Evolutionary conservation across 2,888 invertebrate species (phyloP), one percentile per base, ranked within the genome.

Genomic region (Nomada flava): DNA sequence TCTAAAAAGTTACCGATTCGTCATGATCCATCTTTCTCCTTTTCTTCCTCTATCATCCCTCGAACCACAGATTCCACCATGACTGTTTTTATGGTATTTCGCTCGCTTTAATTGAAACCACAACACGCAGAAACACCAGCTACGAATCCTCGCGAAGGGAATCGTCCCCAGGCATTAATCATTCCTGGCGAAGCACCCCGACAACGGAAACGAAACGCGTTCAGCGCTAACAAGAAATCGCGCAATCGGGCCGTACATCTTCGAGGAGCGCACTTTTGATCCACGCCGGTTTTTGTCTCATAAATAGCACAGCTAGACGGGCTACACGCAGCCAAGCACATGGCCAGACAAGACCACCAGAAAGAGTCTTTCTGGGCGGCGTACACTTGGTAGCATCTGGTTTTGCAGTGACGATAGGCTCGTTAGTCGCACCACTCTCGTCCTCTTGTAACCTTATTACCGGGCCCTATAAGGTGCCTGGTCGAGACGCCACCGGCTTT

Each of bases 361-460:
- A 84, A 85, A 84, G 88, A 83, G 88, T 81, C 85, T 75, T 84
- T 77, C 86, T 85, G 79, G 87, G 84, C 87, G 87, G 87, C 77
- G 76, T 73, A 72, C 84, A 84, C 85, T 80, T 72, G 73, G 80
- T 62, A 87, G 82, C 88, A 84, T 89, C 90, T 91, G 88, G 89
- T 85, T 89, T 88, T 72, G 86, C 88, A 87, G 87, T 84, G 89
- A 88, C 89, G 92, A 91, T 91, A 91, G 91, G 88, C 92, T 91
- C 90, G 91, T 91, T 91, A 91, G 91, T 89, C 90, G 85, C 87
- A 77, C 82, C 83, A 79, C 87, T 85, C 85, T 84, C 82, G 74
- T 69, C 68, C 82, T 84, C 86, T 89, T 72, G 77, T 89, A 86
- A 88, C 87, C 86, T 87, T 84, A 86, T 89, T 88, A 86, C 78